Evolutionary conservation across 2,797 vertebrate species (phyloP).

Genomic region (Pseudochirops cupreus): DNA sequence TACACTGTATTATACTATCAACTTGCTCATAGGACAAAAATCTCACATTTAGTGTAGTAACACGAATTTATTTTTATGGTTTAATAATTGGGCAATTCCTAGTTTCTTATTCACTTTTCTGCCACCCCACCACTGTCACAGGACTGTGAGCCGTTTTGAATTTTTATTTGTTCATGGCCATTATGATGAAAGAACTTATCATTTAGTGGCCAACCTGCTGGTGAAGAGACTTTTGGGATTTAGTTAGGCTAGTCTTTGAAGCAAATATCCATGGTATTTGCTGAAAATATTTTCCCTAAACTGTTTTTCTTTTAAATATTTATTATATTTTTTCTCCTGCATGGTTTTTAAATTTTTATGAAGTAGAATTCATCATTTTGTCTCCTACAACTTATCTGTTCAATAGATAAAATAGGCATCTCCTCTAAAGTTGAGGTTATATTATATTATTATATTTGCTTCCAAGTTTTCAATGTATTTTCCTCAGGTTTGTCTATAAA

Average conservation of each 20-base stretch:
- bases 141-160: not conserved
- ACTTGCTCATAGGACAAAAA: not conserved
- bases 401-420: not conserved
- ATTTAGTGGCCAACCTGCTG: not conserved
- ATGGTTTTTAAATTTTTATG: not conserved
- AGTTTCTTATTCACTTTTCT: not conserved
- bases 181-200: not conserved
- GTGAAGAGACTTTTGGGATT: not conserved
- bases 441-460: not conserved
- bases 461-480: not conserved
- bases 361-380: not conserved
- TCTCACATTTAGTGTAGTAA: not conserved
- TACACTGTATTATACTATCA: not conserved
- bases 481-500: not conserved
- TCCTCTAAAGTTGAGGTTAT: not conserved
- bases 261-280: not conserved
- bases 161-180: not conserved
- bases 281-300: not conserved
- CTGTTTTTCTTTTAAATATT: not conserved
- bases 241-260: not conserved
- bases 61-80: not conserved
- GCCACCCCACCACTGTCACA: not conserved
- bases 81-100: not conserved
- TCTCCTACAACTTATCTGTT: not conserved
- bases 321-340: not conserved